A percentile compares a stretch with the other conserved stretches of the same genome.
Evolutionary conservation across 1,140 invertebrate species (phyloP).

Genomic region (Aethina tumida): DNA sequence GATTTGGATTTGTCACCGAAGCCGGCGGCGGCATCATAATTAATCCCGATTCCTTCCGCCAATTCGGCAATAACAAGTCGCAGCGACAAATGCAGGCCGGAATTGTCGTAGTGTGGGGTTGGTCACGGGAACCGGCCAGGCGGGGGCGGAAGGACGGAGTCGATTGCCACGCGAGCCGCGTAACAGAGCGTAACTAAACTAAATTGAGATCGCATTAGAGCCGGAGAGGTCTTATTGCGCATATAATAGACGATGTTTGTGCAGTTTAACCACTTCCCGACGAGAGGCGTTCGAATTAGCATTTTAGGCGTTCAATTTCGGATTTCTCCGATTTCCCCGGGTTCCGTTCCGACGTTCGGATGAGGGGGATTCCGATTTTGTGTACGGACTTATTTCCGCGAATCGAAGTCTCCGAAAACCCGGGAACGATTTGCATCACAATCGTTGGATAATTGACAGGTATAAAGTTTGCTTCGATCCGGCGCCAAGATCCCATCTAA

Average conservation of each 20-base stretch:
- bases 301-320: constrained; percentile 34
- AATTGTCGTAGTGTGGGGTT: not conserved
- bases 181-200: constrained; percentile 40
- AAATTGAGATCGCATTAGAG: constrained; percentile 40
- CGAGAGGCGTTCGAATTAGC: constrained; percentile 36
- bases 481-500: no score
- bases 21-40: no score
- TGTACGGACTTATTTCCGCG: no score
- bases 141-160: constrained; percentile 7
- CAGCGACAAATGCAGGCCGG: constrained; percentile 10
- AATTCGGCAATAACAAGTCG: constrained; percentile 11
- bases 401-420: not conserved
- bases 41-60: no score
- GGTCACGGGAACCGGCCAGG: constrained; percentile 1
- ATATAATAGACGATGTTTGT: constrained; percentile 40
- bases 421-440: not conserved
- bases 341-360: constrained; percentile 19
- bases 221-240: constrained; percentile 38
- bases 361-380: constrained; percentile 20
- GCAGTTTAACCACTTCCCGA: constrained; percentile 38
- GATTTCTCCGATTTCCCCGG: constrained; percentile 30
- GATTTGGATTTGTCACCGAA: no score
- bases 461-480: no score
- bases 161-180: constrained; percentile 38
- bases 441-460: not conserved